Conservation (phyloP, 2,888 invertebrate genomes). For the Chaetoderma sp. region DNA sequence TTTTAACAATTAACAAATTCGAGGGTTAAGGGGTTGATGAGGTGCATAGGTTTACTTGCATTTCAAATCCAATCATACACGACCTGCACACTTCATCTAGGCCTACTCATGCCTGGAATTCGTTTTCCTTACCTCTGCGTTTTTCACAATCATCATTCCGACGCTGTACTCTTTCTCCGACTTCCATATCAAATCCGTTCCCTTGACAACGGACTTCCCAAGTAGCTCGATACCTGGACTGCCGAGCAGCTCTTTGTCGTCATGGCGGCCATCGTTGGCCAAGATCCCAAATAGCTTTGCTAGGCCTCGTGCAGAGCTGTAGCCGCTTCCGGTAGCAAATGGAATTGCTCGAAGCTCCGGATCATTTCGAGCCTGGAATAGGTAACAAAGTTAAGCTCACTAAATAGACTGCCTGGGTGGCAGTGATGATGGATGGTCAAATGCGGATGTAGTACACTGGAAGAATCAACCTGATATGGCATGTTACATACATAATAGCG, state of each 20-base stretch:
- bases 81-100: too few relatives aligned
- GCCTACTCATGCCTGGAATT: too few relatives aligned
- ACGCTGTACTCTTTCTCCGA: background rate
- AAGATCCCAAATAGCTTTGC: conserved; percentile 61
- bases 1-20: too few relatives aligned
- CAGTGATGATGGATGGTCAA: too few relatives aligned
- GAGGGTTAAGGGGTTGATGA: too few relatives aligned
- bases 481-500: too few relatives aligned
- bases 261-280: conserved; percentile 49
- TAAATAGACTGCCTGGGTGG: background rate
- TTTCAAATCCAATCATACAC: too few relatives aligned
- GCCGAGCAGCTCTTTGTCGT: conserved; percentile 37
- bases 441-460: background rate
- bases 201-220: conserved; percentile 45
- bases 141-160: conserved; percentile 1
- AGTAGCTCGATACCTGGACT: conserved; percentile 20
- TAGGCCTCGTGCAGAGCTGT: conserved; percentile 56
- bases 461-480: conserved; percentile 10
- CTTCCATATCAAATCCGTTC: conserved; percentile 42
- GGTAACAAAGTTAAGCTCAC: background rate
- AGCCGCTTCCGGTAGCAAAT: conserved; percentile 55
- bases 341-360: conserved; percentile 52
- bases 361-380: conserved; percentile 43
- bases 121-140: background rate
- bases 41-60: too few relatives aligned